Percentiles rank a stretch among this genome's conserved stretches.
Evolutionary conservation across 1,140 invertebrate species (phyloP).

Genomic region (Zaprionus kolodkinae): DNA sequence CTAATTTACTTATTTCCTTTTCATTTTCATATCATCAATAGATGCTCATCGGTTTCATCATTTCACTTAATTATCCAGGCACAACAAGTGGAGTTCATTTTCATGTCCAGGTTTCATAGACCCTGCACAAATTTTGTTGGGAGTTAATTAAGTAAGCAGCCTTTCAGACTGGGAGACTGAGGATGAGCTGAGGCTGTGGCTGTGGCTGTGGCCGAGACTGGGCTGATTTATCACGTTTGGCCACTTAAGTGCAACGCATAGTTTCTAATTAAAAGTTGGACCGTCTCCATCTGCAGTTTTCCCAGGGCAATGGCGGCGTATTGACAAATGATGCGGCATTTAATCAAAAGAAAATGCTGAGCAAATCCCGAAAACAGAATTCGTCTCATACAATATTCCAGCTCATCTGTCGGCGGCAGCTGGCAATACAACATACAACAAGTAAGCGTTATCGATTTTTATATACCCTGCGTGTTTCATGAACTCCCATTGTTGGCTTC

Average conservation of each 20-base stretch:
- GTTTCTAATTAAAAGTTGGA: slow-evolving; percentile 67
- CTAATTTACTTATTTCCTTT: neutral
- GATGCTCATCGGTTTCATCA: neutral
- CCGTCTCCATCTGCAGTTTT: slow-evolving; percentile 11
- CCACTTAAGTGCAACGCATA: slow-evolving; percentile 49
- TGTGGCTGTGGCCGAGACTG: neutral
- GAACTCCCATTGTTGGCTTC: neutral
- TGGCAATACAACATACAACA: neutral
- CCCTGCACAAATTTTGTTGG: neutral
- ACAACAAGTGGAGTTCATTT: neutral
- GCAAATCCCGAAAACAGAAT: neutral
- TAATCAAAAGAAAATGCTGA: slow-evolving; percentile 33
- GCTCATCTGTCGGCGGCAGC: neutral
- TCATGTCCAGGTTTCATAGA: neutral
- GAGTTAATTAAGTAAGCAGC: slow-evolving; percentile 33
- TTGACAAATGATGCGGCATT: slow-evolving; percentile 56
- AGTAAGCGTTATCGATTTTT: neutral
- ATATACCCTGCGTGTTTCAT: neutral
- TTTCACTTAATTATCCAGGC: neutral
- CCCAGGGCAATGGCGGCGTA: slow-evolving; percentile 21
- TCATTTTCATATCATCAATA: neutral
- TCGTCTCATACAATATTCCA: slow-evolving; percentile 1
- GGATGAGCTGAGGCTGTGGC: no score
- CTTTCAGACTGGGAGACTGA: neutral
- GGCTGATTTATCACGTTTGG: slow-evolving; percentile 34